Evolutionary conservation across 2,113 vertebrate species (phyloP), one percentile per base, ranked within the genome.

Genomic region (Ameiurus melas): DNA sequence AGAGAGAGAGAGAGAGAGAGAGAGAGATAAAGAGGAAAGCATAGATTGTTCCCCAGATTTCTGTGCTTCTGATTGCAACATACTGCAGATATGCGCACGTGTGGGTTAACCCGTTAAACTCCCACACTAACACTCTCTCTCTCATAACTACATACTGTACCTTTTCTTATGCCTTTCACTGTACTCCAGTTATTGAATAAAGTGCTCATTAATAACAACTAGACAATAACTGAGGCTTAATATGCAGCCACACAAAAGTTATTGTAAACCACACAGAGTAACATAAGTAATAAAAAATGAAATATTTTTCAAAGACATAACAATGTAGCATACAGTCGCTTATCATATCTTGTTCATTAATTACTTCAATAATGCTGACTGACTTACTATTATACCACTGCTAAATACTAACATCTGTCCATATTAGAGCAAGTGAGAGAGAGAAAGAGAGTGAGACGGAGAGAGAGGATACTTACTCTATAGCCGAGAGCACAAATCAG

Each of bases 401-500:
- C 14, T 70, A 12, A 64, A 27, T 9, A 68, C 4, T 16, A 64
- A 27, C 60, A 62, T 22, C 22, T 19, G 17, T 17, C 4, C 5
- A 8, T 8, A 64, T 64, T 62, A 62, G 22, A 25, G 22, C 9
- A 8, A 62, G 60, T 1, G 6, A 62, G 6, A 5, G 20, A 62
- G 60, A 8, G 20, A 27, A 51, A 27, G 8, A 62, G 22, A 22
- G 14, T 25, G 6, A 5, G 20, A 62, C 1, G 0, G 20, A 27
- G 64, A 83, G 27, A 22, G 27, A 47, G 17, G n/a, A 83, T 85
- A 89, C 85, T 86, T 87, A 87, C 80, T 91, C 85, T 79, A 36
- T 86, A 89, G 77, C 47, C 62, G 20, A 62, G 53, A 87, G 62
- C 87, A 90, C 87, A 90, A 85, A 89, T 92, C 85, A 89, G 79